Conservation (phyloP, 2,113 vertebrate species). For the Jacana jacana region DNA sequence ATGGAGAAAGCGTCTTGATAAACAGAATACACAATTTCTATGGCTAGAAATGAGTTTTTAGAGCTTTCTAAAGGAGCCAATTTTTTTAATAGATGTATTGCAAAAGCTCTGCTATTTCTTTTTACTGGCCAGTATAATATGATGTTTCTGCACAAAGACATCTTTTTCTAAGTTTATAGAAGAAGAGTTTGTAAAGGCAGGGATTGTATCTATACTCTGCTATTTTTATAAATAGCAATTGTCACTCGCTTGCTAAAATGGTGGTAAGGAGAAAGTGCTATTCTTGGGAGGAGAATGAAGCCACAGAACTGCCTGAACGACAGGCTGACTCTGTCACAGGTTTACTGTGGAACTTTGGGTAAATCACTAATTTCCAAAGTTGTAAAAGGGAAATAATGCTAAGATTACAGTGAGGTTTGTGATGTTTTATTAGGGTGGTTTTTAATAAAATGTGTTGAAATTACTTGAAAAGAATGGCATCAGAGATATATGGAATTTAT, state of each 20-base stretch:
- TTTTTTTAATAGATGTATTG: neutral
- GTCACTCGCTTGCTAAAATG: neutral
- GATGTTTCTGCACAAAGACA: neutral
- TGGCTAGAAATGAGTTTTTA: constrained; percentile 26
- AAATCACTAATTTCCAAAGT: neutral
- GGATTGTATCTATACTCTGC: neutral
- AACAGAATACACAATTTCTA: neutral
- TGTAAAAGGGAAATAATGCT: neutral
- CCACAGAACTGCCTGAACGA: neutral
- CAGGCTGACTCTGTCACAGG: neutral
- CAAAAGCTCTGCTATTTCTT: neutral
- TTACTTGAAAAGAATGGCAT: neutral
- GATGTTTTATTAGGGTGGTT: neutral
- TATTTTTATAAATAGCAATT: neutral
- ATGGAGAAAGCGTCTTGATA: neutral
- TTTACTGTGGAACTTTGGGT: neutral
- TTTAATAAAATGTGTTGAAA: neutral
- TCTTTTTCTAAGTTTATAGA: neutral
- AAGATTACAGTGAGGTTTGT: neutral
- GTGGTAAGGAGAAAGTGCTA: neutral
- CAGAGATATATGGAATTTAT: neutral
- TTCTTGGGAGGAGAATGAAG: neutral
- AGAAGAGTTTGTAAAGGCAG: neutral
- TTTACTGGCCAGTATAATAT: neutral
- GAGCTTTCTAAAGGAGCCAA: neutral